Evolutionary conservation across 2,888 invertebrate genomes (phyloP).

Genomic region (Drosophila picticornis): DNA sequence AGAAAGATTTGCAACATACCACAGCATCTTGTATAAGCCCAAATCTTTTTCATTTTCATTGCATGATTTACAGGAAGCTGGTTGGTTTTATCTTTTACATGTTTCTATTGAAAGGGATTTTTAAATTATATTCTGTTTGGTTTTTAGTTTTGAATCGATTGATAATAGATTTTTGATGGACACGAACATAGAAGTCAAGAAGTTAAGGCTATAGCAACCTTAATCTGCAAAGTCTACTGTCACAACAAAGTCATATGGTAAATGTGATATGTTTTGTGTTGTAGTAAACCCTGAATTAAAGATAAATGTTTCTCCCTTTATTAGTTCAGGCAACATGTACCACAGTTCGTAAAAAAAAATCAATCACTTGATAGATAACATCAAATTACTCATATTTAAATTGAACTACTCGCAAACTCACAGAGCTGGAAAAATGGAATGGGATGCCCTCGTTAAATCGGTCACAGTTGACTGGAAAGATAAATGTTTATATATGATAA

Average conservation of each 20-base stretch:
- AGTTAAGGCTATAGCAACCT: neutral
- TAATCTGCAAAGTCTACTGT: neutral
- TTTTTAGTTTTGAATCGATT: neutral
- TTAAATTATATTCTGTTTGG: neutral
- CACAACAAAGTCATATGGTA: neutral
- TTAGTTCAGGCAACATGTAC: neutral
- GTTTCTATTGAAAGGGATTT: neutral
- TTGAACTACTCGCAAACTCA: constrained; percentile 10
- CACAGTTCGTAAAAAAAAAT: neutral
- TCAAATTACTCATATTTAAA: constrained; percentile 19
- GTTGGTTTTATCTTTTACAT: neutral
- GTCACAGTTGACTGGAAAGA: constrained; percentile 51
- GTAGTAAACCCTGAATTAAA: neutral
- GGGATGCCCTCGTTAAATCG: constrained; percentile 40
- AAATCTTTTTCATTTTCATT: constrained; percentile 26
- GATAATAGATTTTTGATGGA: neutral
- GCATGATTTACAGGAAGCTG: constrained; percentile 34
- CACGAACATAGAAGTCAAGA: neutral
- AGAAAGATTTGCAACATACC: constrained; percentile 59
- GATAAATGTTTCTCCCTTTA: neutral
- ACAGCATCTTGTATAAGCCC: constrained; percentile 25
- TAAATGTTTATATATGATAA: constrained; percentile 68
- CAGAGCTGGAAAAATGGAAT: constrained; percentile 36
- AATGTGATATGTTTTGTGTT: neutral
- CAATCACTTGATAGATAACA: constrained; percentile 26